Evolutionary conservation across 2,797 vertebrate genomes (phyloP).

Genomic region (Macrochelys suwanniensis): DNA sequence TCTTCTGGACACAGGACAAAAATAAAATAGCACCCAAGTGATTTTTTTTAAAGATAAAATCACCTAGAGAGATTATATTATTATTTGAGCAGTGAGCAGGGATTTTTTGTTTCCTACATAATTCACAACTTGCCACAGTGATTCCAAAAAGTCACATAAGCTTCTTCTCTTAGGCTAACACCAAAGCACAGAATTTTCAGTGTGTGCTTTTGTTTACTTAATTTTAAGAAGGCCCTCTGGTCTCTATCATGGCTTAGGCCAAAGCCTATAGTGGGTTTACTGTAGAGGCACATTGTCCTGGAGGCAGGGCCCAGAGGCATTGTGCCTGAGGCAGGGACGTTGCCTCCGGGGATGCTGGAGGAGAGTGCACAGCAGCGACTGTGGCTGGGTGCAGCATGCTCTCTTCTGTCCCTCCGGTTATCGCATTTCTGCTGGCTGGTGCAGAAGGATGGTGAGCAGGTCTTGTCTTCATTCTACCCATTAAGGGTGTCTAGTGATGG

Average conservation of each 20-base stretch:
- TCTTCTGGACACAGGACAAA: constrained; percentile 60
- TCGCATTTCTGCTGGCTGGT: background rate
- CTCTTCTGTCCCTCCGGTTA: background rate
- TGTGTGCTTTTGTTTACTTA: background rate
- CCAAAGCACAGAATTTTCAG: constrained; percentile 34
- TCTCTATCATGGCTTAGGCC: constrained; percentile 11
- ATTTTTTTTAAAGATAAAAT: background rate
- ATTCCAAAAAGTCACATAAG: constrained; percentile 53
- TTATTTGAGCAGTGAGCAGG: constrained; percentile 60
- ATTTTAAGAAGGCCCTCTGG: background rate
- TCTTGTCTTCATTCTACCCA: background rate
- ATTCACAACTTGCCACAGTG: constrained; percentile 70
- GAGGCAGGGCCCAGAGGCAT: background rate
- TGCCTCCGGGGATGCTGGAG: background rate
- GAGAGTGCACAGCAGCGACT: background rate
- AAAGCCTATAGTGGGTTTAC: background rate
- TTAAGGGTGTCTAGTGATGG: background rate
- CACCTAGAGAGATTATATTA: too few species aligned
- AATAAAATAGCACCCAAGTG: constrained; percentile 69
- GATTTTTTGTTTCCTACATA: constrained; percentile 75
- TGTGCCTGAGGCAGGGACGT: background rate
- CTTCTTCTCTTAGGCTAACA: background rate
- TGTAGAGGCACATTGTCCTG: background rate
- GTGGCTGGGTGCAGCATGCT: background rate
- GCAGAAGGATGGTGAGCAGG: background rate